Conservation (phyloP, 2,888 invertebrate genomes). For the Epicampocera succincta region DNA sequence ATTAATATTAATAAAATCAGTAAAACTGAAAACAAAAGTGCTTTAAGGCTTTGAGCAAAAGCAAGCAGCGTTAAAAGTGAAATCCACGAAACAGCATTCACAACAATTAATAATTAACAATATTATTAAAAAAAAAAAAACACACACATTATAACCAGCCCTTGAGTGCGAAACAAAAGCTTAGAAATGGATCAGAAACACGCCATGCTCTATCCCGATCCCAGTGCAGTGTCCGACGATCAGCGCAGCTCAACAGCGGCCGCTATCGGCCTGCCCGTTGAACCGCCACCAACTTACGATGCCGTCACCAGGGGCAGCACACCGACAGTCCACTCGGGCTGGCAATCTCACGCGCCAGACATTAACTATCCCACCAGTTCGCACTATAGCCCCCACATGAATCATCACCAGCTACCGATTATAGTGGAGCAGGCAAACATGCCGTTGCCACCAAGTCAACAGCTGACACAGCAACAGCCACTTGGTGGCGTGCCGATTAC, state of each 20-base stretch:
- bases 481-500: slow-evolving; percentile 46
- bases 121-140: slow-evolving; percentile 75
- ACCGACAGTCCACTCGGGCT: slow-evolving; percentile 36
- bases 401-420: slow-evolving; percentile 55
- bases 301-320: slow-evolving; percentile 71
- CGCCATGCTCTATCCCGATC: slow-evolving; percentile 79
- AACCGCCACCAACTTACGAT: slow-evolving; percentile 80
- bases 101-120: neutral
- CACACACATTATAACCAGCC: too few species aligned
- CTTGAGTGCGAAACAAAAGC: too few species aligned
- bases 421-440: slow-evolving; percentile 71
- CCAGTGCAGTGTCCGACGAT: slow-evolving; percentile 64
- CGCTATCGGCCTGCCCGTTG: slow-evolving; percentile 72
- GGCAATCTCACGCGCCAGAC: slow-evolving; percentile 57
- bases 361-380: slow-evolving; percentile 48
- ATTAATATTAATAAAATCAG: too few species aligned
- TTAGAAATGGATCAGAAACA: slow-evolving; percentile 78
- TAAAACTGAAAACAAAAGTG: slow-evolving; percentile 6
- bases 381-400: slow-evolving; percentile 43
- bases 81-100: slow-evolving; percentile 42
- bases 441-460: slow-evolving; percentile 50
- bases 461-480: neutral
- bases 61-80: slow-evolving; percentile 25
- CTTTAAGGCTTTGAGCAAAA: slow-evolving; percentile 1
- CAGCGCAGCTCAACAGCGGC: slow-evolving; percentile 71